Base-by-base conservation (phyloP, 2,888 invertebrate species). In the Catocala sponsa region DNA sequence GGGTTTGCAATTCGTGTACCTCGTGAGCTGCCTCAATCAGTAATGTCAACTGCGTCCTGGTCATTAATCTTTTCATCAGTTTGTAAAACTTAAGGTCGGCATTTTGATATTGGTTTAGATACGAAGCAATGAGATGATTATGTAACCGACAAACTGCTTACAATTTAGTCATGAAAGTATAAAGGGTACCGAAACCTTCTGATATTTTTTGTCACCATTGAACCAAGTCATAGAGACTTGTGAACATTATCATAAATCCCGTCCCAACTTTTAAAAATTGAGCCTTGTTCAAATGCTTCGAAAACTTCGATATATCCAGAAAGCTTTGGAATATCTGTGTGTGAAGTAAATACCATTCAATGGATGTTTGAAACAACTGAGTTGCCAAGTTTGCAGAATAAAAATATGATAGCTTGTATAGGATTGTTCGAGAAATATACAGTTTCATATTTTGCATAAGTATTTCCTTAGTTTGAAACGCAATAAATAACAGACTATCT, bases 321-420 rank as follows among this genome's bases (percentile, higher is more conserved):
- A 82, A 86, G 81, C 84, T 84, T 79, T 83, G 78, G 82, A 83
- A 88, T 86, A 86, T 85, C 42, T 64, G 43, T 50, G 38, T 60
- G 33, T 46, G 42, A 60, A 64, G 82, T 83, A 85, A 86, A 81
- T 74, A 70, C 79, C 76, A 74, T 77, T 82, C 63, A 68, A 69
- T 64, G 77, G 72, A 80, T 78, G 79, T 79, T 80, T 73, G 73
- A 78, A 79, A 83, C 81, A 82, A 83, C 81, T 76, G 77, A 74
- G 72, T 76, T 74, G 72, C 32, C 12, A 68, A 73, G 65, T 62
- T 74, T 55, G 7, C 50, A 50, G 61, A 60, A 74, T 75, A 68
- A 56, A 68, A 25, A 55, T 54, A 46, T 42, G 33, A 41, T 5
- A 41, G 5, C 25, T 32, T 41, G 25, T 35, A 12, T 25, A 25